Evolutionary conservation across 1,140 invertebrate species (phyloP), one percentile per base, ranked within the genome.

Genomic region (Melitaea cinxia): DNA sequence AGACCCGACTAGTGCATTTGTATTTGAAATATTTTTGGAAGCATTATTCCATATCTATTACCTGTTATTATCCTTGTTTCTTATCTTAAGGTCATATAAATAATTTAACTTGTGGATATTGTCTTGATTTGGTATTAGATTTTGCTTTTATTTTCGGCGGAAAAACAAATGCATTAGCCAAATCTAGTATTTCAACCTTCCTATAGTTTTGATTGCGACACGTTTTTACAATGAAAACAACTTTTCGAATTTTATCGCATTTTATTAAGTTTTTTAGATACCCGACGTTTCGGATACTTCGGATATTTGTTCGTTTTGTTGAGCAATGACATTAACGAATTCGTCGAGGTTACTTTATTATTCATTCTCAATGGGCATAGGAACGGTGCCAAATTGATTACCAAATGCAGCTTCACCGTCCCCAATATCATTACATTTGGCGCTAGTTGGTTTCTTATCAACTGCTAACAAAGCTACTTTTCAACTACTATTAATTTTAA

Each of bases 321-420:
- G 42, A 24, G 21, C 54, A 26, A 42, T 26, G n/a, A 39, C 15
- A 17, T 57, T 57, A 45, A 12, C 37, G 33, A 28, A 45, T 39
- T 37, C 52, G 30, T 37, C 52, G 33, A 39, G 35, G 35, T 24
- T 24, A 47, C n/a, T 10, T 47, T n/a, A 47, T 55, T 55, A 39
- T 55, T 55, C 5, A 24, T 24, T 37, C 19, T 35, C 12, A 39
- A 56, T 39, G 45, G 35, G 2, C 35, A 2, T 57, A 2, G 14
- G 54, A 45, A 45, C 54, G 54, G 10, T 42, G 54, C 54, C 54
- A 57, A 57, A 57, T 42, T 26, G 37, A 15, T 45, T 42, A 26
- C 14, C 19, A 47, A 47, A 47, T 47, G 42, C 10, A 21, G 14
- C 2, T 17, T 47, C 23, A 10, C 3, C 19, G 19, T 47, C 42